These are phyloP conservation scores for Tiliqua scincoides DNA, from an alignment of 2,113 vertebrate genomes.

Conservation along the genomic window DNA sequence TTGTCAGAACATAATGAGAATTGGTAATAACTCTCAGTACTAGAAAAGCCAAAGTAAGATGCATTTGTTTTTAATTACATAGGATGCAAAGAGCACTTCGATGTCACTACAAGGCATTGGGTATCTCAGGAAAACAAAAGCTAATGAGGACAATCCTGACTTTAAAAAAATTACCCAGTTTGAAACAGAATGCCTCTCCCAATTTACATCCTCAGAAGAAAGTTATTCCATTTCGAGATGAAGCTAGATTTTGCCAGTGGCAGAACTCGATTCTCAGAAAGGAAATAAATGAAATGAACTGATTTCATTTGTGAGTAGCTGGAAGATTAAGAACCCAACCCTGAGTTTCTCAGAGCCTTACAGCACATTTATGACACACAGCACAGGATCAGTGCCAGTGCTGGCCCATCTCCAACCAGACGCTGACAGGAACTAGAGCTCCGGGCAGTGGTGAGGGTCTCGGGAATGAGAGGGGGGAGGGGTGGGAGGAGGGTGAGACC, in stretches of 20 bases:
- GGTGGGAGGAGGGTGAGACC: too few species aligned
- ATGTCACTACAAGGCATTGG: slow-evolving; percentile 11
- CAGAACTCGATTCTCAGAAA: slow-evolving; percentile 8
- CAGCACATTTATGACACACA: too few species aligned
- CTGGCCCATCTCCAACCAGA: too few species aligned
- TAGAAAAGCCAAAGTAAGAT: slow-evolving; percentile 15
- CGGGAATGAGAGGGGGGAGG: too few species aligned
- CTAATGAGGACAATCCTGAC: background rate
- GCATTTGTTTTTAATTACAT: slow-evolving; percentile 31
- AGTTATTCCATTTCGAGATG: background rate
- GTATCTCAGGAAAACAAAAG: slow-evolving; percentile 29
- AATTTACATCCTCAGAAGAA: slow-evolving; percentile 13
- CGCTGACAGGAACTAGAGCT: too few species aligned
- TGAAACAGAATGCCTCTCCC: background rate
- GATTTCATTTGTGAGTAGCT: background rate
- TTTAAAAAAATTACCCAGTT: background rate
- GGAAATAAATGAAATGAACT: slow-evolving; percentile 2
- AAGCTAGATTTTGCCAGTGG: slow-evolving; percentile 34
- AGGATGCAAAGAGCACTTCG: background rate
- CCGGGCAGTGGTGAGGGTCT: too few species aligned
- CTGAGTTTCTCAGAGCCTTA: too few species aligned
- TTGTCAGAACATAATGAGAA: slow-evolving; percentile 4
- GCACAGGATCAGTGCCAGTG: too few species aligned
- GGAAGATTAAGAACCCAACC: slow-evolving; percentile 5
- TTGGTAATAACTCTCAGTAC: background rate